Base-by-base conservation (phyloP, 2,113 vertebrate genomes). In the Scartelaos histophorus region DNA sequence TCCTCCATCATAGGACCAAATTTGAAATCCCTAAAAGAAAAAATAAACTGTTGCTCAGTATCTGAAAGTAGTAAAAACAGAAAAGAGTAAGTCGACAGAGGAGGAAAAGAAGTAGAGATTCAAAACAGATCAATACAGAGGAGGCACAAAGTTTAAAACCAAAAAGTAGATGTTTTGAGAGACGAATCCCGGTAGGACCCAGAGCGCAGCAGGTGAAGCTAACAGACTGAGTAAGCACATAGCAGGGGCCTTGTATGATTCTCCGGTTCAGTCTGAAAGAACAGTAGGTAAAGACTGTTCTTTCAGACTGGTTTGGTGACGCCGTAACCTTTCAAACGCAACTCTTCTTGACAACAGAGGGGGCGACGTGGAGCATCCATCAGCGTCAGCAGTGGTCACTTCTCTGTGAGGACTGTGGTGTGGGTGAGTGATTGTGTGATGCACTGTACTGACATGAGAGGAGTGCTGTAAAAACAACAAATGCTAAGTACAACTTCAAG, bases 111-210 rank as follows among this genome's bases (percentile, higher is more conserved):
- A 38, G 34, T n/a, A n/a, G 61, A 9, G 17, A 43, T n/a, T 64
- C 19, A 64, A 64, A 64, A 38, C 34, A 64, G 61, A 64, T 64
- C 61, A 64, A 38, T 64, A 64, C 61, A 29, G 25, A 61, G 15
- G 24, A 61, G 25, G 17, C 2, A 61, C 2, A 61, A 29, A 24
- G 22, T 12, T 58, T 58, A 24, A 11, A 58, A 13, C 12, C 22
- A 17, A 9, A 64, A 43, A 64, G 17, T 43, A 64, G 29, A 64
- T 38, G 34, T 38, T 64, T 17, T n/a, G 34, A 64, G 3, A 38
- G 29, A 9, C n/a, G 19, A 64, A 21, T 17, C 19, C 35, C 61
- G 34, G n/a, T 3, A 38, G 61, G 29, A 38, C 17, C 1, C 13
- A 5, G 24, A 25, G 3, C 15, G 25, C 25, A 61, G 25, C 25